Evolutionary conservation across 2,797 vertebrate genomes (phyloP).

Genomic region (Sebastes goodei): DNA sequence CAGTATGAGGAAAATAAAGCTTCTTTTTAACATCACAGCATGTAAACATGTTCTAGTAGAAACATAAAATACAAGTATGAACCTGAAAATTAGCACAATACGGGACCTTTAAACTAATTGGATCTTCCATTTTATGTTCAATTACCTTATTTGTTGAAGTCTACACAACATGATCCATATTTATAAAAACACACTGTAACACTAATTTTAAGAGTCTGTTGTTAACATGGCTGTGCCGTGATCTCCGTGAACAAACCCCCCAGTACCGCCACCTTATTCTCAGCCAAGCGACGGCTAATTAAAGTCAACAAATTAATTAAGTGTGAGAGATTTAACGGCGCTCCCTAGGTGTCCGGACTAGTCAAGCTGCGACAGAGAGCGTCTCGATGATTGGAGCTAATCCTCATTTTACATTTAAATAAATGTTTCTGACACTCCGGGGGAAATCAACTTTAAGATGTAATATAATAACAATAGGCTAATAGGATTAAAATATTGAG

Average conservation of each 20-base stretch:
- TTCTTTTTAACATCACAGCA: too few species aligned
- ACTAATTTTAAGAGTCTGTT: not conserved
- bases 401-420: slow-evolving; percentile 7
- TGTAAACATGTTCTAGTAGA: too few species aligned
- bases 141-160: not conserved
- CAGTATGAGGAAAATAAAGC: too few species aligned
- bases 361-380: not conserved
- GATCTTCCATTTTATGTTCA: not conserved
- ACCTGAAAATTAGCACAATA: too few species aligned
- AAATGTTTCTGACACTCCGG: not conserved
- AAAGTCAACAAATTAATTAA: slow-evolving; percentile 54
- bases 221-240: not conserved
- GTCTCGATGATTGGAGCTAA: not conserved
- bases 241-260: slow-evolving; percentile 16
- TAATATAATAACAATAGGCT: not conserved
- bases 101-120: not conserved
- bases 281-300: slow-evolving; percentile 48
- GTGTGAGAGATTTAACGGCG: slow-evolving; percentile 1
- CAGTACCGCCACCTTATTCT: slow-evolving; percentile 10
- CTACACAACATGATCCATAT: not conserved
- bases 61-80: too few species aligned
- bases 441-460: not conserved
- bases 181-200: not conserved
- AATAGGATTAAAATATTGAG: not conserved
- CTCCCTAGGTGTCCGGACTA: slow-evolving; percentile 28